These are phyloP conservation scores for Anastrepha obliqua DNA, from an alignment of 1,140 invertebrate genomes.

Conservation along the genomic window DNA sequence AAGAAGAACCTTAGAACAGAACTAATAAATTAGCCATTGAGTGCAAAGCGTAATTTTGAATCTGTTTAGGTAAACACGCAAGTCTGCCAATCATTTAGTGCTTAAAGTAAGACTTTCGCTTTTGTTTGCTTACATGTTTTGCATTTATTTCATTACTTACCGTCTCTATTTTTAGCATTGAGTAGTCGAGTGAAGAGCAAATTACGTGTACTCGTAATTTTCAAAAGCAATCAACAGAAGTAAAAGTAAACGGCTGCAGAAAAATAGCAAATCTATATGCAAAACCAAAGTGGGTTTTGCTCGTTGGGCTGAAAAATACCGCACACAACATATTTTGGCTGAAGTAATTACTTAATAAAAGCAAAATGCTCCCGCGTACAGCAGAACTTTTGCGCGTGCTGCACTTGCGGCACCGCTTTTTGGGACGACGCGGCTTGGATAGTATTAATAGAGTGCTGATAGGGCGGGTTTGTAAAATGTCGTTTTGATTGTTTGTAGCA, in stretches of 20 bases:
- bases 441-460: background rate
- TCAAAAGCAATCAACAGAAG: background rate
- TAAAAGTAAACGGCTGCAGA: background rate
- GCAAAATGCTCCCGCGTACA: slow-evolving; percentile 54
- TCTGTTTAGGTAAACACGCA: background rate
- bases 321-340: too few relatives aligned
- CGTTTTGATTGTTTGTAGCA: background rate
- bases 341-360: background rate
- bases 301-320: too few relatives aligned
- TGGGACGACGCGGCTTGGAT: background rate
- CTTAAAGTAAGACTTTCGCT: background rate
- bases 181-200: background rate
- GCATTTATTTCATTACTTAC: background rate
- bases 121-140: background rate
- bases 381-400: slow-evolving; percentile 55
- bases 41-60: background rate
- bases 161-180: background rate
- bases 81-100: background rate
- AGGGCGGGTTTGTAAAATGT: background rate
- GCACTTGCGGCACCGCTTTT: slow-evolving; percentile 50
- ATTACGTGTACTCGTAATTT: background rate
- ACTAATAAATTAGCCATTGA: background rate
- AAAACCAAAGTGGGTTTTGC: background rate
- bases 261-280: background rate
- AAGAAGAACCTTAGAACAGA: background rate